Base-by-base conservation (phyloP, 2,888 invertebrate species). In the Pseudoips prasinana region DNA sequence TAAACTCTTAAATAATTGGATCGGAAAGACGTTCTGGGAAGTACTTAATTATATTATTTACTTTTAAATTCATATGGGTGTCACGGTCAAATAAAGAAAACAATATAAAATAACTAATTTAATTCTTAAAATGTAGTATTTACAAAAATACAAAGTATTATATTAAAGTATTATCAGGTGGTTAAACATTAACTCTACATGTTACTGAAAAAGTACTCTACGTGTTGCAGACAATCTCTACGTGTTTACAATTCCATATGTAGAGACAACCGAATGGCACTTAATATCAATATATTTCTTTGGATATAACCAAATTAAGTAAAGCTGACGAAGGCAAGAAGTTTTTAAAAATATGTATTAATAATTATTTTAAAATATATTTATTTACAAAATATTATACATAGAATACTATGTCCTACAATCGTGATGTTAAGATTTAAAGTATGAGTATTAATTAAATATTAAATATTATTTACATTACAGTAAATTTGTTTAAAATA, bases 221-320 rank as follows among this genome's bases (percentile, higher is more conserved):
- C 20, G 2, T 5, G 7, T n/a, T 20, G 20, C 2, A 20, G 20
- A 20, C 7, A 2, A 5, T 20, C 2, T 54, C 32, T 47, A 50
- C 34, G 39, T 42, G 46, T 22, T 41, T 45, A 48, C 40, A 36
- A 35, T 28, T 40, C 32, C 50, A 61, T 62, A 29, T 30, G 29
- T 42, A 43, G 30, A 57, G 57, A 65, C 56, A 49, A 49, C 64
- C 60, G 55, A 74, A 76, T 76, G 75, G 75, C 75, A 76, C 75
- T 70, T 64, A 64, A 46, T 42, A 50, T 47, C 43, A 47, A 46
- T 43, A 34, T 58, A 57, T 53, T 47, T 59, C 60, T 63, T 66
- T 64, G 62, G 64, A 62, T 49, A 48, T 40, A 38, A 49, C 61
- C 58, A 63, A 61, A 52, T 39, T 31, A 3, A 14, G 45, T 66